Base-by-base conservation (phyloP, 2,797 vertebrate species). In the Mastacembelus armatus region DNA sequence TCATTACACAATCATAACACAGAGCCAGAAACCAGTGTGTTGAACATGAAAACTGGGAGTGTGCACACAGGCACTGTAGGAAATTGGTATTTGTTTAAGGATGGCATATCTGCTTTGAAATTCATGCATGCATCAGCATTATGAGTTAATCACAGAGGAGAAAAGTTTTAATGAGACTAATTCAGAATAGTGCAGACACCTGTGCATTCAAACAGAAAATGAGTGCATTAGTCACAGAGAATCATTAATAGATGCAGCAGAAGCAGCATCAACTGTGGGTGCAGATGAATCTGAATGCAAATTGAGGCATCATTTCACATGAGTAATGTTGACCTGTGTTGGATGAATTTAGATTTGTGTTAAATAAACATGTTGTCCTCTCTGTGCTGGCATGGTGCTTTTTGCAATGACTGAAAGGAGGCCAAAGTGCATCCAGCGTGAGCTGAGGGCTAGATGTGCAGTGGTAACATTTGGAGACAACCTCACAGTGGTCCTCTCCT, bases 201-300 rank as follows among this genome's bases (percentile, higher is more conserved):
- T 80, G 74, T 52, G 71, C 51, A 11, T 68, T 83, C 78, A 80
- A 54, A 83, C 58, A 80, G 80, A 81, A 85, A 82, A 84, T 45
- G 12, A 77, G 66, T 27, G 57, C 38, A 74, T 84, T 77, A 78
- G 51, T 81, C 69, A 71, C 38, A 49, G 50, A 49, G 71, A 72
- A 71, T 66, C 1, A 15, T 24, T 80, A 77, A 79, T 48, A 54
- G 68, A 29, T 3, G 61, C 50, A 4, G 57, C 35, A 2, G 50
- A 52, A 10, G 61, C 45, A 32, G 57, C 4, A 16, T 5, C 30
- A 32, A 10, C 2, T 51, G 71, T 63, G 52, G 65, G 49, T 81
- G 70, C 35, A 51, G 47, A 74, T 71, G 57, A 82, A 80, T 83
- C 60, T 65, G 60, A 78, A 85, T 74, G 74, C 43, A 71, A 80